phyloP scores from a whole-genome alignment of 2,113 vertebrate species.

The Speoplatyrhinus poulsoni region DNA sequence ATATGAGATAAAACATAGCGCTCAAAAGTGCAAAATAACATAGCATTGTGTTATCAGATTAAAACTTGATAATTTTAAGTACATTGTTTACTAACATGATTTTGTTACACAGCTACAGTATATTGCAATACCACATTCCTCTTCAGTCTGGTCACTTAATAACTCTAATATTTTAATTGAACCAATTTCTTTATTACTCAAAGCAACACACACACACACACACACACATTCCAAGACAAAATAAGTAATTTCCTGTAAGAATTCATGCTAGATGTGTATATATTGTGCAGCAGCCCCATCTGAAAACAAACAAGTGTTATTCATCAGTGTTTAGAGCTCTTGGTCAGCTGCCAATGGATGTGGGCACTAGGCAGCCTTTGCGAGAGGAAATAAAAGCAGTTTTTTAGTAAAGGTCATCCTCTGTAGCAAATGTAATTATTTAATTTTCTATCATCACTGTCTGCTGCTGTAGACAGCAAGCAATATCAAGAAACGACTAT shows the following conservation, averaged over 20 bases:
- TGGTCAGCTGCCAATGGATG: constrained; percentile 47
- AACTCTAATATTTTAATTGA: too few relatives aligned
- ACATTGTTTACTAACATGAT: too few relatives aligned
- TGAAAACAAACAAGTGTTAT: constrained; percentile 50
- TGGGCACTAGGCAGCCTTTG: constrained; percentile 43
- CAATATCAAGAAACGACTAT: neutral
- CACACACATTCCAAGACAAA: constrained; percentile 5
- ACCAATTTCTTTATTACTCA: neutral
- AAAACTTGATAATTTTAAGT: too few relatives aligned
- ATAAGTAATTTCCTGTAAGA: neutral
- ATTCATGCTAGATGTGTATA: constrained; percentile 6
- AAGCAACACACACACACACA: neutral
- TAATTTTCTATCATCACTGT: neutral
- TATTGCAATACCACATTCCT: too few relatives aligned
- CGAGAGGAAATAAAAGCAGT: constrained; percentile 24
- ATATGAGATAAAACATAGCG: too few relatives aligned
- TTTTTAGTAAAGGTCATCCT: constrained; percentile 7
- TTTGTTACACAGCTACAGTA: too few relatives aligned
- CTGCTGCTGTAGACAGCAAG: neutral
- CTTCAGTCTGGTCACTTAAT: too few relatives aligned
- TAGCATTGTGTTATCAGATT: too few relatives aligned
- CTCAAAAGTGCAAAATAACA: too few relatives aligned
- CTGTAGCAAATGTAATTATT: neutral
- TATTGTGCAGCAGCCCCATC: constrained; percentile 29
- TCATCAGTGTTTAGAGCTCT: constrained; percentile 63